Conservation (phyloP, 2,113 vertebrate species). For the Strix aluco region DNA sequence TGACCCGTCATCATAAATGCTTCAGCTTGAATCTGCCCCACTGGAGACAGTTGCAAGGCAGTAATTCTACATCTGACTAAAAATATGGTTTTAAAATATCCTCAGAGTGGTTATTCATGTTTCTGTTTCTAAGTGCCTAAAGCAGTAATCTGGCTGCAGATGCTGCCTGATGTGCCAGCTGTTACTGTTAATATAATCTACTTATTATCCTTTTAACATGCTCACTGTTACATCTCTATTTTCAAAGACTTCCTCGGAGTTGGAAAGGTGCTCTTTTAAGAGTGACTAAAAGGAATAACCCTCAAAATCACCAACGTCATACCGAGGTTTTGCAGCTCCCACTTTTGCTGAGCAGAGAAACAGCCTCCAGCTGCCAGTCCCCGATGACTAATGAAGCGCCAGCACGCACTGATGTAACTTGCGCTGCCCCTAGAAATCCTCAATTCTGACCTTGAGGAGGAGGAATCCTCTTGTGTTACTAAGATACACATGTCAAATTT, state of each 20-base stretch:
- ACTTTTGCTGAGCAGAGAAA: not conserved
- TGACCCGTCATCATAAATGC: not conserved
- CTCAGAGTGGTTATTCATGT: not conserved
- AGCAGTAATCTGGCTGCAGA: conserved; percentile 50
- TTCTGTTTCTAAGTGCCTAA: conserved; percentile 27
- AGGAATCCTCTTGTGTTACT: not conserved
- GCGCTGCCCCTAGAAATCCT: not conserved
- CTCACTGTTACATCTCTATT: not conserved
- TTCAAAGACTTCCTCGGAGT: not conserved
- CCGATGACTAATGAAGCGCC: not conserved
- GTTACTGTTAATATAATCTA: not conserved
- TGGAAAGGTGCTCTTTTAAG: not conserved
- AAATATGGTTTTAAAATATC: not conserved
- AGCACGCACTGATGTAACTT: not conserved
- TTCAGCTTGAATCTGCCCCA: not conserved
- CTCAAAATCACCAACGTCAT: not conserved
- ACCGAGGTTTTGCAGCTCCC: not conserved
- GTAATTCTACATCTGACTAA: not conserved
- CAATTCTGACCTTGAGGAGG: not conserved
- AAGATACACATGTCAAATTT: accelerated
- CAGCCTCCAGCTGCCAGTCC: not conserved
- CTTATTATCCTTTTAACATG: not conserved
- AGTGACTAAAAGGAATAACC: not conserved
- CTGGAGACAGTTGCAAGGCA: not conserved
- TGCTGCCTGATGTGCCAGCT: conserved; percentile 51